Base-by-base conservation (phyloP, 2,888 invertebrate genomes). In the Tinea pellionella region DNA sequence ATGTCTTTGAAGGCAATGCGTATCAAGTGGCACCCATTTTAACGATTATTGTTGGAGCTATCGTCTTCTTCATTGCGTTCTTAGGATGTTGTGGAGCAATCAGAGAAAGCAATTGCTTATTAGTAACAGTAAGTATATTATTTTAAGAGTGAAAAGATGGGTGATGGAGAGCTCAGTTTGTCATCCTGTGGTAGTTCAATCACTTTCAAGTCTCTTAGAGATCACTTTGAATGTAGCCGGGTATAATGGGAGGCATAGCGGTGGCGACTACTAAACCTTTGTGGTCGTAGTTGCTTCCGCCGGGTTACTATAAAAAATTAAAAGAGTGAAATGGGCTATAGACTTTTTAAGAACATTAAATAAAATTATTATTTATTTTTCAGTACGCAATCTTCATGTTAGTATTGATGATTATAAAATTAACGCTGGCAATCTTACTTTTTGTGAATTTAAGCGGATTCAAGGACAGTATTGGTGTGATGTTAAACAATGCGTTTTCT, bases 61-160 rank as follows among this genome's bases (percentile, higher is more conserved):
- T 93, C 41, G 90, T 94, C 11, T 93, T 96, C 71, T 75, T 94
- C 65, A 91, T 96, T 63, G 93, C 95, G 1, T 95, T 96, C 88
- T 92, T 96, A 70, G 96, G 96, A 64, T 96, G 96, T 80, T 96
- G 96, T 71, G 96, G 96, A 1, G 96, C 96, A 0, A 91, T 94
- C 64, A 90, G 92, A 59, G 96, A 96, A 80, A 96, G 93, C 75
- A 92, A 92, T 69, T 93, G 93, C 80, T 92, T 94, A 90, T 89
- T 92, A 15, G 85, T 92, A 74, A 91, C 90, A 65, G 93, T 93
- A 83, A 89, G 89, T 53, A 47, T 12, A n/a, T n/a, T n/a, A n/a
- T n/a, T n/a, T n/a, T n/a, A n/a, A n/a, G n/a, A n/a, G n/a, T n/a
- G n/a, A n/a, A n/a, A n/a, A n/a, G n/a, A n/a, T n/a, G n/a, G n/a